phyloP scores from a whole-genome alignment of 2,797 vertebrate genomes.

The Vultur gryphus region DNA sequence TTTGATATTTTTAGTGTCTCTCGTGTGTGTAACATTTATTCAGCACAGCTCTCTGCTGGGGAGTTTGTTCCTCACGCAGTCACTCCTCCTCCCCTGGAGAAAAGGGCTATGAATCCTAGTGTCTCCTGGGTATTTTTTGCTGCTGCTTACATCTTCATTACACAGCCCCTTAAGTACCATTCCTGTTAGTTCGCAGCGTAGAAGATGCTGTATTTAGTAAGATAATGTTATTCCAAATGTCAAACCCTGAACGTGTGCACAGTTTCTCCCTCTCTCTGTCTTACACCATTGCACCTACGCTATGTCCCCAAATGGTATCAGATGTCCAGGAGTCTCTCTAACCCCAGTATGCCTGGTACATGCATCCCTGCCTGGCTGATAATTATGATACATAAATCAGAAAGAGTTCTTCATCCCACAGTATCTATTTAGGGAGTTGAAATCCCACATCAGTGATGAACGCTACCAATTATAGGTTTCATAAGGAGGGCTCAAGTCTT shows the following conservation, averaged over 20 bases:
- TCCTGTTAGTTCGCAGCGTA: not conserved
- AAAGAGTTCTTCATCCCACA: not conserved
- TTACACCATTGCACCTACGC: not conserved
- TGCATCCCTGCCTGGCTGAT: not conserved
- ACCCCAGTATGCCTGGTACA: not conserved
- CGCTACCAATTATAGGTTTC: not conserved
- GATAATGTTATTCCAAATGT: not conserved
- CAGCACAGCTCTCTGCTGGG: not conserved
- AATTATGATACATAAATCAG: not conserved
- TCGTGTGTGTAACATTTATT: not conserved
- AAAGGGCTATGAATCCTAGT: not conserved
- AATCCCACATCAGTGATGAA: not conserved
- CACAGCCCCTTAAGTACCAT: not conserved
- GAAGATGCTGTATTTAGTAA: not conserved
- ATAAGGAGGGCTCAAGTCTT: not conserved
- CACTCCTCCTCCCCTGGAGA: conserved; percentile 24
- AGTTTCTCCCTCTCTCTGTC: not conserved
- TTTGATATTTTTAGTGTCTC: conserved; percentile 30
- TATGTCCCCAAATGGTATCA: not conserved
- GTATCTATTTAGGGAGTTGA: not conserved
- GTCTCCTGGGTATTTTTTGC: not conserved
- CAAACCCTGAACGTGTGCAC: fast-evolving
- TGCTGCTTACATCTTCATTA: conserved; percentile 3
- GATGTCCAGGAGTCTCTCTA: not conserved
- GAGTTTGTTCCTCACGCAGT: not conserved